Evolutionary conservation across 2,113 vertebrate species (phyloP), one percentile per base, ranked within the genome.

Genomic region (Ardeotis arabs): DNA sequence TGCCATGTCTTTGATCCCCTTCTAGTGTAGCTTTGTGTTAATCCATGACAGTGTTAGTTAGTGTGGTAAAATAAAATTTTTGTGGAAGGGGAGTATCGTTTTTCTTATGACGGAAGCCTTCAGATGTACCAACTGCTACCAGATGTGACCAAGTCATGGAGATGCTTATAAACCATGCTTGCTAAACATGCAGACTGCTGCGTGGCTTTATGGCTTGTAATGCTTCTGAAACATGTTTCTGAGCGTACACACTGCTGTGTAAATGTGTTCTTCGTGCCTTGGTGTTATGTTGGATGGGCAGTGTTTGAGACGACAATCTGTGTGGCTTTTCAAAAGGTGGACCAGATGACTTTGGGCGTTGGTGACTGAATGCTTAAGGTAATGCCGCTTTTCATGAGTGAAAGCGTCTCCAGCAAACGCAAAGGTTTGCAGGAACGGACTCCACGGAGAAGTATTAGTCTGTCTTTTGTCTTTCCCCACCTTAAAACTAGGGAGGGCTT

Each of bases 221-320:
- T 4, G 39, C 41, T 62, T 11, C 73, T 55, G 60, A 27, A 84
- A 14, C 8, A 0, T 5, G 45, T 55, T 68, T 44, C 73, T 60
- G 73, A 67, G 39, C 7, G 4, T 14, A 6, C 8, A 9, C 10
- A 1, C 29, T 59, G 44, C 56, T 35, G 20, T 19, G 17, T 55
- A 50, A 16, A 12, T 25, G 6, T 1, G 24, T 39, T 78, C 52
- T 41, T 66, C 7, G 0, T 27, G 66, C 52, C 25, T 66, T 66
- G 58, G 33, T 59, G 0, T 12, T 19, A 5, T 1, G 35, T 14
- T 44, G 66, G 22, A 8, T 49, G 24, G 39, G 12, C n/a, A 15
- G 1, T 7, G 13, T n/a, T 47, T 8, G 41, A 63, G 53, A 47
- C 0, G 1, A 25, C 49, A 11, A 62, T 21, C 49, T 12, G 2